phyloP scores from a whole-genome alignment of 2,797 vertebrate genomes.

The Chelon labrosus region DNA sequence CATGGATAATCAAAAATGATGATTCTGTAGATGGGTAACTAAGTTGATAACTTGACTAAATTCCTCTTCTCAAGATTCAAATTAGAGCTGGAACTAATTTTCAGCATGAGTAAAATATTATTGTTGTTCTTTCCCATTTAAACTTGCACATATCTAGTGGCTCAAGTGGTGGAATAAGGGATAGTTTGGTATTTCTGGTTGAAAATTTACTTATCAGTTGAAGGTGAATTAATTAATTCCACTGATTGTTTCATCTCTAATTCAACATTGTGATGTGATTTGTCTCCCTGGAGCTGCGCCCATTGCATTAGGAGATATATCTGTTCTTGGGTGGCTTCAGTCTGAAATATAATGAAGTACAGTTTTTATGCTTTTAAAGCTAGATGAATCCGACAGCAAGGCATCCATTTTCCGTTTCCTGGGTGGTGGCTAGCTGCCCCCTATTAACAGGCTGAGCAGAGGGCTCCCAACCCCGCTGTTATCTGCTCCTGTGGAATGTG shows the following conservation, averaged over 20 bases:
- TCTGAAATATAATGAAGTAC: not conserved
- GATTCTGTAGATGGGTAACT: too few relatives aligned
- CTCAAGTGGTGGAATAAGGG: not conserved
- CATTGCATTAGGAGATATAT: not conserved
- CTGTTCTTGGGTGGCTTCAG: not conserved
- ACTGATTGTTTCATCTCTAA: not conserved
- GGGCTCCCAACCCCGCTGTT: constrained; percentile 68
- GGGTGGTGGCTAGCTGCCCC: constrained; percentile 32
- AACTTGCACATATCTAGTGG: not conserved
- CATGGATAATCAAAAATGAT: too few relatives aligned
- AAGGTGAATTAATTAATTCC: not conserved
- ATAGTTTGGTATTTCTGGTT: not conserved
- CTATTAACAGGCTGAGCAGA: constrained; percentile 40
- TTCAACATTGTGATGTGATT: not conserved
- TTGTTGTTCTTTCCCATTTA: too few relatives aligned
- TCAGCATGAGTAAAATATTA: too few relatives aligned
- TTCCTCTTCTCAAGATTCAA: too few relatives aligned
- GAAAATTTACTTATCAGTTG: not conserved
- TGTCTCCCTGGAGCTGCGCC: not conserved
- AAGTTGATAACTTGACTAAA: too few relatives aligned
- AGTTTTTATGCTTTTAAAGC: not conserved
- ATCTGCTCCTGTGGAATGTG: constrained; percentile 86
- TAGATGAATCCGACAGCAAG: constrained; percentile 5
- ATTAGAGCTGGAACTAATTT: too few relatives aligned
- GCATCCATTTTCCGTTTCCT: constrained; percentile 54